A percentile compares a stretch with the other conserved stretches of the same genome.
Evolutionary conservation across 2,113 vertebrate species (phyloP).

Genomic region (Amphiprion percula): DNA sequence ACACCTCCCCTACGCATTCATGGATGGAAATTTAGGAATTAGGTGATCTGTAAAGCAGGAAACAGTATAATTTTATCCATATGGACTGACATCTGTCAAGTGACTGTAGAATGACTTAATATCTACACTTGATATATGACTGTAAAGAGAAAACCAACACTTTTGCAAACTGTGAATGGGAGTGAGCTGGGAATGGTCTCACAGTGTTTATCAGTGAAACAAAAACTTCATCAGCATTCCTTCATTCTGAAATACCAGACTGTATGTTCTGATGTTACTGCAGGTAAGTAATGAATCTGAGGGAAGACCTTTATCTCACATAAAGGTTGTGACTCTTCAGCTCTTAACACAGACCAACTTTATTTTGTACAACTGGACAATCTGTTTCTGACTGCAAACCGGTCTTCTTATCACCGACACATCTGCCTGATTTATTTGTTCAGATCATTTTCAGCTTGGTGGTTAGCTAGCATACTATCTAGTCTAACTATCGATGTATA

Average conservation of each 20-base stretch:
- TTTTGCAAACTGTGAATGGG: constrained; percentile 19
- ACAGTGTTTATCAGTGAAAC: constrained; percentile 24
- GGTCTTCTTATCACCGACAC: neutral
- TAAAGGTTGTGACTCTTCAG: neutral
- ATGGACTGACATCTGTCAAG: constrained; percentile 15
- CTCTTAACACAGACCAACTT: neutral
- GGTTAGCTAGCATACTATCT: constrained; percentile 9
- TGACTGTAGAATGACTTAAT: constrained; percentile 4
- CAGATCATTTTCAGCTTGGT: neutral
- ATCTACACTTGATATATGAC: neutral
- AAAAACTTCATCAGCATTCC: constrained; percentile 5
- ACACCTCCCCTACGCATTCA: neutral
- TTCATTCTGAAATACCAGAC: constrained; percentile 25
- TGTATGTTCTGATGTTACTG: constrained; percentile 29
- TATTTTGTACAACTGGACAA: constrained; percentile 4
- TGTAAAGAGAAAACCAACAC: constrained; percentile 8
- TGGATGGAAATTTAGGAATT: constrained; percentile 17
- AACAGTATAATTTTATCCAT: constrained; percentile 4
- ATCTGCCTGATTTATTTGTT: constrained; percentile 2
- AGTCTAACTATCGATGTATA: neutral
- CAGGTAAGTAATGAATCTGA: constrained; percentile 34
- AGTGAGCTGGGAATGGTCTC: constrained; percentile 3
- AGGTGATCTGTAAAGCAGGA: constrained; percentile 8
- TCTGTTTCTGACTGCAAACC: neutral
- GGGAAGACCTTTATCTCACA: neutral